Conservation (phyloP, 2,888 invertebrate species). For the Epistrophella euchroma region DNA sequence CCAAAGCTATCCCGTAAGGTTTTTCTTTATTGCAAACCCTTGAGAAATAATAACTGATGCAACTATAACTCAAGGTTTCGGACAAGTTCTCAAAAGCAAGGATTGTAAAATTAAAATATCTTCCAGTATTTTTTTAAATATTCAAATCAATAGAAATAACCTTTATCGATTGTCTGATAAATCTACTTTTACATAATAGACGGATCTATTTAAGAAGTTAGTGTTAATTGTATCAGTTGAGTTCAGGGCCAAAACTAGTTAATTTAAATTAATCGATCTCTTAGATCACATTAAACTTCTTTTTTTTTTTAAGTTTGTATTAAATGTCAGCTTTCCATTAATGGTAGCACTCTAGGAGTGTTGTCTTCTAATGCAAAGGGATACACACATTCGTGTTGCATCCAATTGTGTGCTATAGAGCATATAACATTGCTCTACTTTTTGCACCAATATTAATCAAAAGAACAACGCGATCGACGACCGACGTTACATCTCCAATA, state of each 20-base stretch:
- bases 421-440: conserved; percentile 59
- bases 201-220: conserved; percentile 42
- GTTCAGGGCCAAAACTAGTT: conserved; percentile 46
- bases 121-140: not conserved
- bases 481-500: conserved; percentile 56
- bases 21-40: too few species aligned
- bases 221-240: conserved; percentile 62
- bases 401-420: not conserved
- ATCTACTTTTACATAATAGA: conserved; percentile 5
- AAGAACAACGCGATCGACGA: conserved; percentile 13
- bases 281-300: conserved; percentile 5
- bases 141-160: not conserved
- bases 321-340: conserved; percentile 66
- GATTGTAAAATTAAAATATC: too few species aligned
- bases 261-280: conserved; percentile 50
- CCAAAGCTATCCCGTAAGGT: too few species aligned
- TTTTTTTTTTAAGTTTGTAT: not conserved
- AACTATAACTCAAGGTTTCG: too few species aligned
- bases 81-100: too few species aligned
- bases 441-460: conserved; percentile 22
- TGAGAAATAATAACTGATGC: too few species aligned
- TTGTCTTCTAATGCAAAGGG: conserved; percentile 53
- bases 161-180: not conserved
- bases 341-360: conserved; percentile 62
- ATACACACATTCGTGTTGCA: not conserved